Percentiles rank a stretch among this genome's conserved stretches.
Conservation (phyloP, 2,888 invertebrate species). For the Habroteleia sp. region DNA sequence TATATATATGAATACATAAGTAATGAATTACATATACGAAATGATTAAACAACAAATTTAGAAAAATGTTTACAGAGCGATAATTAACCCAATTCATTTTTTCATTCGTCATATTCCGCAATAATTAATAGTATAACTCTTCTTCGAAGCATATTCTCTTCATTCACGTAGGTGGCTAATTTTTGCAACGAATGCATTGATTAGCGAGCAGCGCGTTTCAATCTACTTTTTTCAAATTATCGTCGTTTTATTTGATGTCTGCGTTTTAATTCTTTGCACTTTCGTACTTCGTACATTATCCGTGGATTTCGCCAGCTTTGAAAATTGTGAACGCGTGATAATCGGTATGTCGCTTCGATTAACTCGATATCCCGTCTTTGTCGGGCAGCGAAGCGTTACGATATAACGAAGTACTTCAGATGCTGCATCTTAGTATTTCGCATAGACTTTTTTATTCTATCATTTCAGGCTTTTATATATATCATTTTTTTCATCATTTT, state of each 20-base stretch:
- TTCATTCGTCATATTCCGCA: too few species aligned
- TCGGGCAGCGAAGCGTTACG: constrained; percentile 71
- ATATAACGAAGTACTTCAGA: constrained; percentile 70
- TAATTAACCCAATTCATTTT: too few species aligned
- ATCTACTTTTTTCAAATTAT: constrained; percentile 36
- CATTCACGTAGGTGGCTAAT: constrained; percentile 23
- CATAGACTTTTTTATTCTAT: too few species aligned
- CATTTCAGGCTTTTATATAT: too few species aligned
- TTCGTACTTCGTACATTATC: constrained; percentile 64
- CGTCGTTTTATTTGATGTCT: constrained; percentile 36
- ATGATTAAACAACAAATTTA: too few species aligned
- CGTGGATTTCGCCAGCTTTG: constrained; percentile 65
- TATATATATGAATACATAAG: too few species aligned
- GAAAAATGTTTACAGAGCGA: too few species aligned
- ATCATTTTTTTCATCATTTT: not conserved
- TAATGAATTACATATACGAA: too few species aligned
- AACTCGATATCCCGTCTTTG: constrained; percentile 70
- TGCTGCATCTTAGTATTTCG: constrained; percentile 10
- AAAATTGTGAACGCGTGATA: constrained; percentile 73
- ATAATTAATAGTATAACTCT: too few species aligned
- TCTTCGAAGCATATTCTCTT: too few species aligned
- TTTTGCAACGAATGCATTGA: constrained; percentile 27
- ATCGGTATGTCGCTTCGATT: constrained; percentile 71
- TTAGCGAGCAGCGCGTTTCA: constrained; percentile 19
- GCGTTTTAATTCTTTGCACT: constrained; percentile 47